A percentile compares a stretch with the other conserved stretches of the same genome.
Conservation (phyloP, 2,888 invertebrate species). For the Phyllotreta striolata region DNA sequence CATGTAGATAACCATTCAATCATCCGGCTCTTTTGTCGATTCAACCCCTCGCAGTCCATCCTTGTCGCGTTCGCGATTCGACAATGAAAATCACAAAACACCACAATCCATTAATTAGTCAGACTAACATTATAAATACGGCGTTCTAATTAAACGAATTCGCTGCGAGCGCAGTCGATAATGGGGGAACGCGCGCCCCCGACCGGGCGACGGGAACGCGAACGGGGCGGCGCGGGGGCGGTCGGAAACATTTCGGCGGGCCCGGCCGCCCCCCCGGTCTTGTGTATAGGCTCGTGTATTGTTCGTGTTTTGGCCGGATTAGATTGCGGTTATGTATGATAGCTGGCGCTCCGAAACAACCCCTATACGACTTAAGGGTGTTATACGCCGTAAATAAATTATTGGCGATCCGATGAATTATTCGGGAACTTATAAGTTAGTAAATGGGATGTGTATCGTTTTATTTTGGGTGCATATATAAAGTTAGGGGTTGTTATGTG, state of each 20-base stretch:
- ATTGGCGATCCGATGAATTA: conserved; percentile 23
- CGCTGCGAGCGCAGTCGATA: conserved; percentile 38
- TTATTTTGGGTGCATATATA: no score
- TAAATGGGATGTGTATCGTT: no score
- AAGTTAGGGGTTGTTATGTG: no score
- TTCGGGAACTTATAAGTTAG: background rate
- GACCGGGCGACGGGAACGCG: no score
- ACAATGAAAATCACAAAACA: conserved; percentile 29
- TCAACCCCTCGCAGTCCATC: no score
- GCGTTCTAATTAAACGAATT: conserved; percentile 40
- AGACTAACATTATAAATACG: conserved; percentile 38
- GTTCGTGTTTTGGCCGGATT: conserved; percentile 36
- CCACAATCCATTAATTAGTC: conserved; percentile 39
- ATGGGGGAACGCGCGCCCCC: conserved; percentile 33
- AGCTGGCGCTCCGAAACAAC: conserved; percentile 1
- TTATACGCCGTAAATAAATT: conserved; percentile 21
- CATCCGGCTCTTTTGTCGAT: no score
- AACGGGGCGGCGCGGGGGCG: conserved; percentile 24
- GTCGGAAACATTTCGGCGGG: no score
- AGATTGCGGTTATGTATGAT: conserved; percentile 44
- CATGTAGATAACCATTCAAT: no score
- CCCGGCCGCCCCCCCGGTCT: conserved; percentile 18
- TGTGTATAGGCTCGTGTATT: conserved; percentile 26
- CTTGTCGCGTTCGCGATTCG: no score
- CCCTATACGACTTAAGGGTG: conserved; percentile 28